Percentiles rank a stretch among this genome's conserved stretches.
phyloP scores from a whole-genome alignment of 2,888 invertebrate genomes.

The Diplazon laetatorius region DNA sequence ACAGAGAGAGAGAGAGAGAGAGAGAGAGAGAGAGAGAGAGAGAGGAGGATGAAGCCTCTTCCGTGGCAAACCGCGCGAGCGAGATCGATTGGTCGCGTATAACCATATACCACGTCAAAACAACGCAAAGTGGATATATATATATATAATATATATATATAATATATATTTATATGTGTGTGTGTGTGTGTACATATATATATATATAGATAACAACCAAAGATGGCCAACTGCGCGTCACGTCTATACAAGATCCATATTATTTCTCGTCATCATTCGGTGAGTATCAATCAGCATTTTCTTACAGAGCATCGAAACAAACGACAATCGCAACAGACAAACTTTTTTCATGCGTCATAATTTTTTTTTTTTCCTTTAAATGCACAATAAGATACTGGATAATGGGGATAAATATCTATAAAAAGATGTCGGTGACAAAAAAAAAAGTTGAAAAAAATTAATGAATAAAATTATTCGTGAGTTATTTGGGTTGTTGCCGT shows the following conservation, averaged over 20 bases:
- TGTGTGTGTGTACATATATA: neutral
- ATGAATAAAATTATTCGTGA: no score
- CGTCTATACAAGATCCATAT: neutral
- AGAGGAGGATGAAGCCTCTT: slow-evolving; percentile 55
- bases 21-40: slow-evolving; percentile 23
- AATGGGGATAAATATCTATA: no score
- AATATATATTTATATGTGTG: neutral
- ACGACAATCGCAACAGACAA: neutral
- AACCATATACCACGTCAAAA: slow-evolving; percentile 48
- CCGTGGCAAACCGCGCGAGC: slow-evolving; percentile 46
- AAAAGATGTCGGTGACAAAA: no score
- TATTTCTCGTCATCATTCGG: no score
- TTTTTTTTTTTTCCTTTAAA: no score
- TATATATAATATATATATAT: neutral
- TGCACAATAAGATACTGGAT: no score
- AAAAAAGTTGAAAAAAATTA: no score
- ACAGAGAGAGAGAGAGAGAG: slow-evolving; percentile 19
- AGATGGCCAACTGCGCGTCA: slow-evolving; percentile 37
- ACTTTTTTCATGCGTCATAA: no score
- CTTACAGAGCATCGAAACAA: neutral
- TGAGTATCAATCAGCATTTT: no score
- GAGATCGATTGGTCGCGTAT: slow-evolving; percentile 55
- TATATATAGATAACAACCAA: no score
- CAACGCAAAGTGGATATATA: slow-evolving; percentile 31
- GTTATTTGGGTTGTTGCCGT: no score